These are phyloP conservation scores for Rhagologus leucostigma DNA, from an alignment of 2,113 vertebrate species.

Conservation along the genomic window DNA sequence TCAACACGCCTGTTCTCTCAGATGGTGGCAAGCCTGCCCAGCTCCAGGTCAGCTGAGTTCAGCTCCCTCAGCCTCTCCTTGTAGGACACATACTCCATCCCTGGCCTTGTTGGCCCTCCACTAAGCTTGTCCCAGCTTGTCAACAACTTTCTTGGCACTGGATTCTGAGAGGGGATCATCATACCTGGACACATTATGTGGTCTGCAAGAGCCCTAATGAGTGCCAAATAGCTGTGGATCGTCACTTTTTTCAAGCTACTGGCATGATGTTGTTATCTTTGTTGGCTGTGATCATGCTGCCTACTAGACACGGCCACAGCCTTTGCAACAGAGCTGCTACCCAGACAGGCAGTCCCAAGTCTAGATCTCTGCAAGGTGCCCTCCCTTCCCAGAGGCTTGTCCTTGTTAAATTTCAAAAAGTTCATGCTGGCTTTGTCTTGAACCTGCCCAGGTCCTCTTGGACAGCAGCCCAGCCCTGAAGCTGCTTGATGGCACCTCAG, in stretches of 20 bases:
- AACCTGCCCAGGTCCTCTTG: background rate
- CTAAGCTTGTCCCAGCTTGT: background rate
- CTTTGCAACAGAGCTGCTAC: background rate
- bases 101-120: background rate
- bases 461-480: background rate
- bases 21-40: background rate
- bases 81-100: background rate
- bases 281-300: background rate
- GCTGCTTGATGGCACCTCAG: background rate
- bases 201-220: background rate
- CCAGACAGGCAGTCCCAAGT: background rate
- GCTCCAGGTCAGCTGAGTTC: background rate
- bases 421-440: background rate
- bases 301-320: background rate
- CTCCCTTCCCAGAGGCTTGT: background rate
- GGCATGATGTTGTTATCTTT: background rate
- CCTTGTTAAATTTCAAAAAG: background rate
- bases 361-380: background rate
- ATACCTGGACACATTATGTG: background rate
- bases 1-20: rapidly evolving
- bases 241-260: background rate
- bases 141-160: background rate
- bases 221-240: background rate
- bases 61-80: background rate
- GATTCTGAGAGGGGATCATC: no score